Conservation (phyloP, 2,888 invertebrate species). For the Pogonocherus hispidulus region DNA sequence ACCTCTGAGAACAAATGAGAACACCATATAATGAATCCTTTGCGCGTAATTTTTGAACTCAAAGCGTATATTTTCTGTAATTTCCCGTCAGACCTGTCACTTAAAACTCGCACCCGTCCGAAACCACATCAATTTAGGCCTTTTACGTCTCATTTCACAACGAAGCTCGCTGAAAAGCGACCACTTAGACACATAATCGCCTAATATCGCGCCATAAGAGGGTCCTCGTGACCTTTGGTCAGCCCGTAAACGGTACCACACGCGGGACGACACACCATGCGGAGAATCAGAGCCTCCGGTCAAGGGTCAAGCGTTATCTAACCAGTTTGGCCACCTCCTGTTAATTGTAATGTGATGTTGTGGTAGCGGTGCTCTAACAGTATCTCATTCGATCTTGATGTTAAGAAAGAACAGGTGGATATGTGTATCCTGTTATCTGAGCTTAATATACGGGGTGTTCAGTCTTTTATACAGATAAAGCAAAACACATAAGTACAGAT, state of each 20-base stretch:
- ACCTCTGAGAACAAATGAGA: no score
- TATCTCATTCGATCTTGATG: background rate
- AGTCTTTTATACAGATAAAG: no score
- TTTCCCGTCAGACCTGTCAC: background rate
- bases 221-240: conserved; percentile 27
- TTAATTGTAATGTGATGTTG: background rate
- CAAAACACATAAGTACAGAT: no score
- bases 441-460: no score
- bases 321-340: conserved; percentile 16
- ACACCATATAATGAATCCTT: no score
- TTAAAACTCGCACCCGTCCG: background rate
- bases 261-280: conserved; percentile 18
- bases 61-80: no score
- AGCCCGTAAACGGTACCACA: conserved; percentile 26
- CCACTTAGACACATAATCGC: conserved; percentile 11
- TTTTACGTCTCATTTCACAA: conserved; percentile 20
- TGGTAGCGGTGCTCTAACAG: background rate
- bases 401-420: conserved; percentile 3
- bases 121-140: conserved; percentile 1
- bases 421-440: no score
- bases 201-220: conserved; percentile 18
- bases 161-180: conserved; percentile 4
- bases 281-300: conserved; percentile 10
- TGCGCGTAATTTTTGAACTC: no score
- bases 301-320: conserved; percentile 22